These are phyloP conservation scores for Trisateles emortualis DNA, from an alignment of 2,888 invertebrate species.

Conservation along the genomic window DNA sequence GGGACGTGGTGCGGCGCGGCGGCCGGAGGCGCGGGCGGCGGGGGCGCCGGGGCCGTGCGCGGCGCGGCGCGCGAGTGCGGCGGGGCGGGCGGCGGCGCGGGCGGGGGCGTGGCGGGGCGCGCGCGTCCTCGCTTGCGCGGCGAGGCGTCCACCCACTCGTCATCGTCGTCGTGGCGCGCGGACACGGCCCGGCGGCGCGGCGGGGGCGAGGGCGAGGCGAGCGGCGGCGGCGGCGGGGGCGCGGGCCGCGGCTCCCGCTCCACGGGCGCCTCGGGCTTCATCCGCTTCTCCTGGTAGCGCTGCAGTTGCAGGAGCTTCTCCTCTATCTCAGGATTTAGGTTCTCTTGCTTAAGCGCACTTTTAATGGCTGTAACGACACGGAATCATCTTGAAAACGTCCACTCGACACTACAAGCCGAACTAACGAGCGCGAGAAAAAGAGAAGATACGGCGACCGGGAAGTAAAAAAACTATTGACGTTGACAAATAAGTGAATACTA, in stretches of 20 bases:
- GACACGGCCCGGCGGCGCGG: conserved; percentile 66
- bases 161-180: conserved; percentile 74
- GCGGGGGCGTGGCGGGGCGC: conserved; percentile 41
- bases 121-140: conserved; percentile 67
- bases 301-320: conserved; percentile 96
- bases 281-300: conserved; percentile 93
- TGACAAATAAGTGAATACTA: too few relatives aligned
- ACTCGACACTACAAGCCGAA: too few relatives aligned
- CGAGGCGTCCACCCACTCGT: conserved; percentile 77
- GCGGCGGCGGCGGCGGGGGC: conserved; percentile 52
- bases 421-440: too few relatives aligned
- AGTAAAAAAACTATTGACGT: too few relatives aligned
- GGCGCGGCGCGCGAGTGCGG: conserved; percentile 45
- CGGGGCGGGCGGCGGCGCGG: conserved; percentile 61
- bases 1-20: conserved; percentile 63
- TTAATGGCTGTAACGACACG: conserved; percentile 90
- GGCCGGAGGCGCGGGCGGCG: conserved; percentile 26
- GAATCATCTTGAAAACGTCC: neutral
- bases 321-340: conserved; percentile 96
- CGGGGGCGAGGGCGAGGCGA: conserved; percentile 60
- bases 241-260: conserved; percentile 71
- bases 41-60: conserved; percentile 54
- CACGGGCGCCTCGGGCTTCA: conserved; percentile 86
- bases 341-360: conserved; percentile 96
- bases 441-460: too few relatives aligned